These are phyloP conservation scores for Microplitis demolitor DNA, from an alignment of 1,140 invertebrate species.

Conservation along the genomic window DNA sequence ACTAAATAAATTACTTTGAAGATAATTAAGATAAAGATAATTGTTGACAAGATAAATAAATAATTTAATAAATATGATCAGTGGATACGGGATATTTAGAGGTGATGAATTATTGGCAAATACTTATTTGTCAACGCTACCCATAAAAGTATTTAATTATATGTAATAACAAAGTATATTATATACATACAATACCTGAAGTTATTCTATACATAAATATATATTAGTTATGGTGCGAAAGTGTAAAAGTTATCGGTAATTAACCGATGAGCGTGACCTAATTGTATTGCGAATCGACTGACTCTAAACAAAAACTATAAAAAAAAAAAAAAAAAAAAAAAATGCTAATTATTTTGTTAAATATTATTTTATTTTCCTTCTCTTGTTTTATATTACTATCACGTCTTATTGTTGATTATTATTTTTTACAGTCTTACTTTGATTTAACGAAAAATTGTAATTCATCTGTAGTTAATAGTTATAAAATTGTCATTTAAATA, in stretches of 20 bases:
- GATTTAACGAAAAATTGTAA: constrained; percentile 5
- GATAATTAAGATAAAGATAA: background rate
- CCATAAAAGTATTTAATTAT: constrained; percentile 39
- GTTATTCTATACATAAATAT: constrained; percentile 26
- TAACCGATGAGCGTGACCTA: constrained; percentile 20
- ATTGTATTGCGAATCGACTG: constrained; percentile 45
- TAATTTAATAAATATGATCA: constrained; percentile 15
- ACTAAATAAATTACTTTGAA: too few relatives aligned
- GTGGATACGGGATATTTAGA: constrained; percentile 24
- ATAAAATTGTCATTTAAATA: constrained; percentile 40
- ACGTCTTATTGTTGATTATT: constrained; percentile 19
- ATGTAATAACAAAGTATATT: constrained; percentile 35
- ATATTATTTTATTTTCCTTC: constrained; percentile 25
- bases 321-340: background rate
- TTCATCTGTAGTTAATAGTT: constrained; percentile 34
- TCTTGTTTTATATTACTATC: constrained; percentile 27
- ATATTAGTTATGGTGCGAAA: constrained; percentile 43
- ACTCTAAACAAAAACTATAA: constrained; percentile 16
- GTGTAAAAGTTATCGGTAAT: constrained; percentile 32
- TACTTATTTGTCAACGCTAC: constrained; percentile 33
- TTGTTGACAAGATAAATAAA: constrained; percentile 4
- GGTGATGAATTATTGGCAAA: constrained; percentile 32
- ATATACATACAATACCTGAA: too few relatives aligned
- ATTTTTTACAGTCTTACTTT: constrained; percentile 21
- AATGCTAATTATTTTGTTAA: constrained; percentile 42